These are phyloP conservation scores for Cyrtorhinus lividipennis DNA, from an alignment of 1,140 invertebrate genomes.

Conservation along the genomic window DNA sequence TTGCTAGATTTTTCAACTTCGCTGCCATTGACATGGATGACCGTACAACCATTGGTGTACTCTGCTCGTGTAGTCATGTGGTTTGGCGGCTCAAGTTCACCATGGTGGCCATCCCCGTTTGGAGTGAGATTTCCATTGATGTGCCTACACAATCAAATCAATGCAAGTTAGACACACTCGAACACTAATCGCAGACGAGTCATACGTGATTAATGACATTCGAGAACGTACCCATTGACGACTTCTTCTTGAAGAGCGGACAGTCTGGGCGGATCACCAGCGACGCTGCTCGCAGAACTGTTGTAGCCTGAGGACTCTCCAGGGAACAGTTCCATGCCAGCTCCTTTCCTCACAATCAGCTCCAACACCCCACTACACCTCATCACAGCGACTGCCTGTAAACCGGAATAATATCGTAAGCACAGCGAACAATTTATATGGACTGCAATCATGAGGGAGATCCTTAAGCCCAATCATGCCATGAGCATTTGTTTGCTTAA, in stretches of 20 bases:
- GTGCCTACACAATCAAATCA: no score
- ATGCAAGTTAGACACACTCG: no score
- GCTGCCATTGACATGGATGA: conserved; percentile 25
- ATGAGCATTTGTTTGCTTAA: no score
- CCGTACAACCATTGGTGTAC: conserved; percentile 21
- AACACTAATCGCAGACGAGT: no score
- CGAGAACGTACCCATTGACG: not conserved
- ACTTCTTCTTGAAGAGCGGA: not conserved
- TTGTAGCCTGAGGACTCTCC: conserved; percentile 67
- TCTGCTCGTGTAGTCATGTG: conserved; percentile 2
- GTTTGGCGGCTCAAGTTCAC: not conserved
- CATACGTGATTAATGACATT: no score
- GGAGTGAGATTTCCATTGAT: no score
- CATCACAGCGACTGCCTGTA: conserved; percentile 56
- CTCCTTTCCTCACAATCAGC: conserved; percentile 52
- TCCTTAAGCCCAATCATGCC: no score
- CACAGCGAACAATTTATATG: conserved; percentile 18
- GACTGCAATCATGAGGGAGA: no score
- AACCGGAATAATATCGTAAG: no score
- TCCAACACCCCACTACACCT: conserved; percentile 58
- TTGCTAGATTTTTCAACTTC: conserved; percentile 31
- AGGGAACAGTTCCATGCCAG: conserved; percentile 57
- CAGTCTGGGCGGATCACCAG: conserved; percentile 40
- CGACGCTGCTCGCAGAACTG: conserved; percentile 58
- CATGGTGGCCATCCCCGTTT: no score